phyloP scores from a whole-genome alignment of 2,888 invertebrate genomes.

The Caenorhabditis sp. region DNA sequence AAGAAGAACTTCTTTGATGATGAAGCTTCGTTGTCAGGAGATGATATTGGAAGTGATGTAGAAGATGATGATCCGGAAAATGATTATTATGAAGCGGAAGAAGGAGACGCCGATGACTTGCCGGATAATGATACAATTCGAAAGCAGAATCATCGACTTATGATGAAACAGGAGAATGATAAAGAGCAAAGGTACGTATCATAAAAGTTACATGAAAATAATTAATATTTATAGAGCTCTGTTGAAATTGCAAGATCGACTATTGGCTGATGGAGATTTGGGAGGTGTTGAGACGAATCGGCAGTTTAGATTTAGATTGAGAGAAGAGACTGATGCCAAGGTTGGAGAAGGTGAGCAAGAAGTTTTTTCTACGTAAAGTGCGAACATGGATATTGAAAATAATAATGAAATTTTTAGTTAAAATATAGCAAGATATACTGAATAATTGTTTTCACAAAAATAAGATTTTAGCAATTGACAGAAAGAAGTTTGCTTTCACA shows the following conservation, averaged over 20 bases:
- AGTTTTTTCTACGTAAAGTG: not conserved
- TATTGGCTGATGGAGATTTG: conserved; percentile 60
- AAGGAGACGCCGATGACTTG: conserved; percentile 57
- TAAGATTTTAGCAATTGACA: too few relatives aligned
- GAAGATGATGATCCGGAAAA: conserved; percentile 53
- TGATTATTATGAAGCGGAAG: conserved; percentile 58
- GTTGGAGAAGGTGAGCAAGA: not conserved
- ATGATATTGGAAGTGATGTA: conserved; percentile 63
- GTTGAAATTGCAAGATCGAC: conserved; percentile 58
- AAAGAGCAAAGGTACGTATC: conserved; percentile 42
- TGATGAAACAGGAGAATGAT: conserved; percentile 57
- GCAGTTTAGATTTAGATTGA: conserved; percentile 52
- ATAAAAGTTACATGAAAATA: not conserved
- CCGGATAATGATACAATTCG: conserved; percentile 58
- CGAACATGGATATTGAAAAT: conserved; percentile 1
- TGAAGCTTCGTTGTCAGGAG: conserved; percentile 67
- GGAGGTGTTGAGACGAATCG: conserved; percentile 56
- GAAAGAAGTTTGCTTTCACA: too few relatives aligned
- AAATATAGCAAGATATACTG: too few relatives aligned
- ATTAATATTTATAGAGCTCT: conserved; percentile 35
- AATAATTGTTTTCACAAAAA: too few relatives aligned
- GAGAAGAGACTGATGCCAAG: conserved; percentile 35
- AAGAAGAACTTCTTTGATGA: conserved; percentile 62
- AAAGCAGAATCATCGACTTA: conserved; percentile 48
- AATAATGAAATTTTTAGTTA: too few relatives aligned